Conservation (phyloP, 1,140 invertebrate genomes). For the Heliothis subflexa region DNA sequence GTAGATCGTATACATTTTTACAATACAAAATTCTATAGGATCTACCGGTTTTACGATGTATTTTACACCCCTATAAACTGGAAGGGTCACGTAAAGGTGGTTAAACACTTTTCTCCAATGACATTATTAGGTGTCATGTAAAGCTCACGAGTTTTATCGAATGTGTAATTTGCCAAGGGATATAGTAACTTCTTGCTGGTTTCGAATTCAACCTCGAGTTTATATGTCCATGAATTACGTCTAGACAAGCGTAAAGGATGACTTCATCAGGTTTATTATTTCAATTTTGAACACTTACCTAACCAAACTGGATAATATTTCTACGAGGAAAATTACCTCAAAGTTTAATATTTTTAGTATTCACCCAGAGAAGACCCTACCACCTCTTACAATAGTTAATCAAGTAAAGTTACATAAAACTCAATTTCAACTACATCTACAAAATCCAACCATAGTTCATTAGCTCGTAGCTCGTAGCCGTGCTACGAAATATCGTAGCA, state of each 20-base stretch:
- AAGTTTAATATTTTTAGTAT: too few species aligned
- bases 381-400: neutral
- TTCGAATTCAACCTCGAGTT: too few species aligned
- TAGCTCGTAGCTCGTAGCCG: constrained; percentile 12
- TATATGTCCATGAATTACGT: too few species aligned
- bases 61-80: constrained; percentile 18
- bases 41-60: constrained; percentile 2
- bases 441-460: constrained; percentile 8
- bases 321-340: too few species aligned
- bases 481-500: constrained; percentile 20
- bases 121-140: neutral
- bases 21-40: constrained; percentile 2
- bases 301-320: too few species aligned
- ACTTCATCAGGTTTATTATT: too few species aligned
- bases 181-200: neutral
- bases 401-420: neutral
- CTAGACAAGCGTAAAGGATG: too few species aligned
- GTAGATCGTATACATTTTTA: constrained; percentile 25
- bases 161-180: neutral
- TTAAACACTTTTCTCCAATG: constrained; percentile 16
- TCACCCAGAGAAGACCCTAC: too few species aligned
- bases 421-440: neutral
- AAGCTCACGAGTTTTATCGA: neutral
- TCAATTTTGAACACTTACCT: too few species aligned
- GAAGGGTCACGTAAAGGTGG: constrained; percentile 11